These are phyloP conservation scores for Lycocerus yunnanus DNA, from an alignment of 2,888 invertebrate genomes.

Conservation along the genomic window DNA sequence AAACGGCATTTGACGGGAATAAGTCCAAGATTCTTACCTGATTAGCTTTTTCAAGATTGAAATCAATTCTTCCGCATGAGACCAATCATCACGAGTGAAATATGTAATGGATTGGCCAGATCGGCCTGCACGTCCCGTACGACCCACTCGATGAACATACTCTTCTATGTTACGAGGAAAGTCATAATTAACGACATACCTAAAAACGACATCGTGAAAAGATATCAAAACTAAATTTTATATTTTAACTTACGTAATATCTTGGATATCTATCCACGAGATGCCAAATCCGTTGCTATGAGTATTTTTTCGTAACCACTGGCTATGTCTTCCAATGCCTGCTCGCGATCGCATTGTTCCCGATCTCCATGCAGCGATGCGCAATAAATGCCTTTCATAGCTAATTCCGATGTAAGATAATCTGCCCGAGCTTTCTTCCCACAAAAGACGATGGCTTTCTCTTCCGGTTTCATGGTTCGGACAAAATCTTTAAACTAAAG, in stretches of 20 bases:
- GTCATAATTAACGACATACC: conserved; percentile 88
- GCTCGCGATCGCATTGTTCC: conserved; percentile 75
- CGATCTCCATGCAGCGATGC: conserved; percentile 90
- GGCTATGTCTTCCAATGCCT: conserved; percentile 83
- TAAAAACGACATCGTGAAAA: conserved; percentile 44
- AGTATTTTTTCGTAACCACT: conserved; percentile 79
- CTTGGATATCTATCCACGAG: conserved; percentile 92
- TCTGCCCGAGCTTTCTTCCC: conserved; percentile 85
- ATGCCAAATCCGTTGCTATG: conserved; percentile 94
- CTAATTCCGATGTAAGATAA: conserved; percentile 80
- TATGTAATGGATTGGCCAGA: conserved; percentile 83
- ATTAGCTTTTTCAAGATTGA: conserved; percentile 82
- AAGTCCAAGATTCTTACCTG: conserved; percentile 65
- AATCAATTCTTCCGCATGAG: conserved; percentile 79
- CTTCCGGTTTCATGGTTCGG: conserved; percentile 68
- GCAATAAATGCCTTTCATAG: conserved; percentile 68
- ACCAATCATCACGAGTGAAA: conserved; percentile 82
- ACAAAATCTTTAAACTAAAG: conserved; percentile 70
- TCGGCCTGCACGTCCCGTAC: conserved; percentile 91
- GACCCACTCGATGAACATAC: conserved; percentile 94
- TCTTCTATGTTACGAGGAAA: conserved; percentile 95
- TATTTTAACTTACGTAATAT: conserved; percentile 67
- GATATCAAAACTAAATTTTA: not conserved
- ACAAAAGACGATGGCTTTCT: conserved; percentile 91
- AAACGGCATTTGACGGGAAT: too few relatives aligned